Evolutionary conservation across 2,888 invertebrate genomes (phyloP).

Genomic region (Leptopilina drosophilae): DNA sequence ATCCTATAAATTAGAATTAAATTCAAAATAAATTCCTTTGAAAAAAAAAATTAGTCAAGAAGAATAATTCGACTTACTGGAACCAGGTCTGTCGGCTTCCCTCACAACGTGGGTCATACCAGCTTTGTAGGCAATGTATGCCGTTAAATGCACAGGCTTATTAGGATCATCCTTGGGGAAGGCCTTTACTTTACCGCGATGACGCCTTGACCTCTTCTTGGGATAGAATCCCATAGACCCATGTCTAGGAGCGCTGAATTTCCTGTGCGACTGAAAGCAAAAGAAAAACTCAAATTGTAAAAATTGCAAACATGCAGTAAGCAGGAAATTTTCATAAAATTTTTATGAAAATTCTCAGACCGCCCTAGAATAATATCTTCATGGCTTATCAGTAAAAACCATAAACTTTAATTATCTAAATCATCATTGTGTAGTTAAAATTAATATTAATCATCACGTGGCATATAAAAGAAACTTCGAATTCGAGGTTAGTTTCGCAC

Average conservation of each 20-base stretch:
- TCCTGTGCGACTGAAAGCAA: conserved; percentile 94
- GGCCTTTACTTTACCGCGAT: conserved; percentile 99
- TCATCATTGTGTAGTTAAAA: conserved; percentile 79
- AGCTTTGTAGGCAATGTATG: conserved; percentile 99
- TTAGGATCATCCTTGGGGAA: conserved; percentile 98
- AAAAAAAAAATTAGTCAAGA: background rate
- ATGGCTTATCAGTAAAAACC: conserved; percentile 83
- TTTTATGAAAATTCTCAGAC: conserved; percentile 79
- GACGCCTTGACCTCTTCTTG: conserved; percentile 96
- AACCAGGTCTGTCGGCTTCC: conserved; percentile 98
- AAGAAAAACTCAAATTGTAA: conserved; percentile 34
- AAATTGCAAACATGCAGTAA: conserved; percentile 1
- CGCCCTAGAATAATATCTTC: conserved; percentile 86
- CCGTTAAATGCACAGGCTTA: conserved; percentile 98
- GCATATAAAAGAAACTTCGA: background rate
- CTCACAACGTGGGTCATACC: conserved; percentile 99
- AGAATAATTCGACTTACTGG: conserved; percentile 85
- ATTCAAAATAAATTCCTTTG: background rate
- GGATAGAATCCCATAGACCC: conserved; percentile 99
- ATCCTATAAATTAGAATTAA: no score
- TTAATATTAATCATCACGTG: conserved; percentile 2
- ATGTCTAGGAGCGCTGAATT: conserved; percentile 99
- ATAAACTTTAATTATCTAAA: conserved; percentile 81
- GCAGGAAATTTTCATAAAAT: conserved; percentile 5
- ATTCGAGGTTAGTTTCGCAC: background rate